Evolutionary conservation across 2,797 vertebrate species (phyloP), one percentile per base, ranked within the genome.

Genomic region (Hyperoplus lanceolatus): DNA sequence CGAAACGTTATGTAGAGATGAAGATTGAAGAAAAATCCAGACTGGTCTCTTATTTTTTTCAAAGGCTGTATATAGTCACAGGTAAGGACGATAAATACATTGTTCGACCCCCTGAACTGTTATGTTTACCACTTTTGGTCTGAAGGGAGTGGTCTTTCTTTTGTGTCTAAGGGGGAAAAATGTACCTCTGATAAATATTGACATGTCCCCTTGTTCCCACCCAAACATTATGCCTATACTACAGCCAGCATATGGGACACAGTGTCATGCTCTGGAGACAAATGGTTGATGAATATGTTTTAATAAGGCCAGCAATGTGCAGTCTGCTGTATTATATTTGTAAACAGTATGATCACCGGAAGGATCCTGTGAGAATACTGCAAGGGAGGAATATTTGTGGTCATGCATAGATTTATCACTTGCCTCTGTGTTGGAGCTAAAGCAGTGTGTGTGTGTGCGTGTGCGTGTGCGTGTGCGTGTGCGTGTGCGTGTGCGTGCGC

Each of bases 401-500:
- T 68, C 74, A 50, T 73, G 74, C 57, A 67, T 70, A 79, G 70
- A 78, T 84, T 74, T 64, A 71, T 86, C 29, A 74, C 55, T 75
- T 68, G 63, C 79, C 59, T 72, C 72, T 75, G 73, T 56, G 59
- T 79, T 80, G 45, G 51, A 77, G 78, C 65, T 65, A 51, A 59
- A 70, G 70, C 61, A 21, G 66, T 14, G 14, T 66, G 59, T 57
- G 46, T 73, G 69, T 64, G 59, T 48, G 49, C 2, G 29, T 29
- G 29, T 29, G 29, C 2, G 29, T 29, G 29, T 29, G 29, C 2
- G 29, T 29, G 29, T 29, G 29, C 2, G 38, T 70, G 68, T 51
- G 51, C 82, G 29, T 29, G 56, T 36, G 46, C 51, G 55, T 50
- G 73, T 71, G 79, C 73, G 58, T 77, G 54, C 73, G 60, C 80